phyloP scores from a whole-genome alignment of 1,140 invertebrate genomes.

The Diprion similis region DNA sequence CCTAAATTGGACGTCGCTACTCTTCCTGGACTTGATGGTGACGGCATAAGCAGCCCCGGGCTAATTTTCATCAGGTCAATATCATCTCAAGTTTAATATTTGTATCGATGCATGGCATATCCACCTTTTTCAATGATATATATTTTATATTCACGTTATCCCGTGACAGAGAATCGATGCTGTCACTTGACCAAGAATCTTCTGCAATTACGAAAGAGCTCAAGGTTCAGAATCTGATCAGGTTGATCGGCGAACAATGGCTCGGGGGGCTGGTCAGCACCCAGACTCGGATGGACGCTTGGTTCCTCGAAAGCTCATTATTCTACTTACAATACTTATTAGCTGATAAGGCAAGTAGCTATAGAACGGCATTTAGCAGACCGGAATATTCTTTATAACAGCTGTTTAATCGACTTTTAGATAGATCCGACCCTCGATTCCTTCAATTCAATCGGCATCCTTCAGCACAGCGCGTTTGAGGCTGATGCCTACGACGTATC shows the following conservation, averaged over 20 bases:
- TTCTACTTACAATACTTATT: constrained; percentile 49
- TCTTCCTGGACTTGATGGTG: constrained; percentile 66
- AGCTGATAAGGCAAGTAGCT: constrained; percentile 42
- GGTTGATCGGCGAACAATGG: constrained; percentile 53
- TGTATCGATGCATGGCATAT: background rate
- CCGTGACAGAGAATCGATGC: constrained; percentile 38
- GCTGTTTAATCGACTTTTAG: constrained; percentile 38
- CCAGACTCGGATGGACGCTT: constrained; percentile 52
- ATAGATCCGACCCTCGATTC: constrained; percentile 43
- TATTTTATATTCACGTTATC: constrained; percentile 13
- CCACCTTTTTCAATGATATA: constrained; percentile 4
- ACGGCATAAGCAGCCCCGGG: constrained; percentile 57
- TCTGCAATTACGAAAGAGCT: constrained; percentile 32
- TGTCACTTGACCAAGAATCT: constrained; percentile 39
- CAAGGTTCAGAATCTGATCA: constrained; percentile 38
- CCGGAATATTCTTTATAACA: constrained; percentile 15
- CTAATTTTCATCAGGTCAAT: constrained; percentile 60
- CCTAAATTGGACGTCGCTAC: constrained; percentile 71
- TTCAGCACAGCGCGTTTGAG: constrained; percentile 42
- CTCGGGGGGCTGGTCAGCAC: constrained; percentile 59
- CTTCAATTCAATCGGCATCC: constrained; percentile 33
- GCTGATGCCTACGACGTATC: constrained; percentile 45
- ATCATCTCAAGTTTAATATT: constrained; percentile 8
- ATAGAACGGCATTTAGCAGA: background rate
- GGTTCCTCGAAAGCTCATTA: constrained; percentile 51